phyloP scores from a whole-genome alignment of 2,113 vertebrate species.

The Taxidea taxus region DNA sequence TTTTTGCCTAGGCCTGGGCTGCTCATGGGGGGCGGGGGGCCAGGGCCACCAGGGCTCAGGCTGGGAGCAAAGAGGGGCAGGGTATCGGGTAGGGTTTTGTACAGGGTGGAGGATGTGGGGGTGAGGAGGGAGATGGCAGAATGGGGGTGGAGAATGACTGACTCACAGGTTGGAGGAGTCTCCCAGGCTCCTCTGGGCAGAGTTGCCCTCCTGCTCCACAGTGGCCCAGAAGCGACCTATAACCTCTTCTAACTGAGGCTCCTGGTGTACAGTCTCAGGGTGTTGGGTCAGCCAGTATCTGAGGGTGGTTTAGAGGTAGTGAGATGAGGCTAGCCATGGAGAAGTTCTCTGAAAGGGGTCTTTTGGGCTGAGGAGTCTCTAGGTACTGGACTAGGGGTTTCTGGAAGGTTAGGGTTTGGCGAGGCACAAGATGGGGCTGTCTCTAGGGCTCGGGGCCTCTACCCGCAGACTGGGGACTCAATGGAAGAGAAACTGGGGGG shows the following conservation, averaged over 20 bases:
- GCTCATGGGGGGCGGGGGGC: constrained; percentile 70
- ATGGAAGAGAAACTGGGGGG: neutral
- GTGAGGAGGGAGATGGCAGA: neutral
- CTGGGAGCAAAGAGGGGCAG: constrained; percentile 48
- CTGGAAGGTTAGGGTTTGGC: neutral
- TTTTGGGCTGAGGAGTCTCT: neutral
- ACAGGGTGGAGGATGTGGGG: neutral
- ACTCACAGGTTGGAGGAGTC: constrained; percentile 88
- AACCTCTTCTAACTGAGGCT: constrained; percentile 86
- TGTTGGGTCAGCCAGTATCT: constrained; percentile 91
- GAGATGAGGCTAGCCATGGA: neutral
- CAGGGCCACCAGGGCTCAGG: constrained; percentile 58
- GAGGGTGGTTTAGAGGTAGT: neutral
- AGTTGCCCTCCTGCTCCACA: constrained; percentile 81
- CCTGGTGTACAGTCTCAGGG: constrained; percentile 86
- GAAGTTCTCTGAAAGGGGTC: neutral
- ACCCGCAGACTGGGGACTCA: neutral
- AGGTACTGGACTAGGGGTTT: neutral
- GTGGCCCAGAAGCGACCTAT: constrained; percentile 88
- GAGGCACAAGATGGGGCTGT: neutral
- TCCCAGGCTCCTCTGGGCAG: constrained; percentile 80
- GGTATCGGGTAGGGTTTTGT: neutral
- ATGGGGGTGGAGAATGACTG: neutral
- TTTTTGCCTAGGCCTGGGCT: constrained; percentile 91
- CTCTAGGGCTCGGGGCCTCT: neutral